Base-by-base conservation (phyloP, 1,140 invertebrate genomes). In the Sitobion miscanthi region DNA sequence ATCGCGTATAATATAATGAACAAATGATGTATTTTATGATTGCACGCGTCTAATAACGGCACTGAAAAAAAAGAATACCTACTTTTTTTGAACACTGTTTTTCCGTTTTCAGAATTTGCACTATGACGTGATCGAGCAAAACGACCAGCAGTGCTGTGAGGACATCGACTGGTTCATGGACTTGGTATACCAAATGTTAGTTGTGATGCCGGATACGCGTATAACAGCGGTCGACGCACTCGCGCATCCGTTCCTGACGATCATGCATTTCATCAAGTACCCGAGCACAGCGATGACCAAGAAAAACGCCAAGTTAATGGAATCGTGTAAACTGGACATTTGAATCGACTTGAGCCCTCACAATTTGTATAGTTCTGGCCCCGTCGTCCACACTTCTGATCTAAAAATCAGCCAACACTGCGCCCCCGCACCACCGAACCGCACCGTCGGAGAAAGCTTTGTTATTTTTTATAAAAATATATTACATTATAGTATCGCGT, bases 161-260 rank as follows among this genome's bases (percentile, higher is more conserved):
- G 90, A 91, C 47, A 25, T 47, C 17, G 0, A 4, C 3, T 83
- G 69, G 90, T 91, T 91, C 6, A 9, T 38, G 14, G 90, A 91
- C 23, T 83, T 83, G 47, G 47, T 83, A 11, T 17, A 49, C 2
- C 52, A 91, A 91, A 49, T 91, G 90, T 47, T 91, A 20, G 35
- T n/a, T 20, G 45, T 52, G 17, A 52, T 82, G 69, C 90, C 90
- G 17, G 45, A 82, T n/a, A n/a, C 1, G 23, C 45, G 90, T n/a
- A 91, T 91, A 91, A 77, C 90, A 9, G 90, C 90, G 1, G 62
- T 35, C 5, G 90, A 91, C 9, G 90, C 69, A 23, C 69, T 91
- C 5, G 45, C 90, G 9, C 90, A 91, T 30, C 90, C 90, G n/a
- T 91, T 91, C 20, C 20, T 91, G 30, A 91, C 69, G 17, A 91